Percentiles rank a stretch among this genome's conserved stretches.
Conservation (phyloP, 2,113 vertebrate species). For the Tympanuchus pallidicinctus region DNA sequence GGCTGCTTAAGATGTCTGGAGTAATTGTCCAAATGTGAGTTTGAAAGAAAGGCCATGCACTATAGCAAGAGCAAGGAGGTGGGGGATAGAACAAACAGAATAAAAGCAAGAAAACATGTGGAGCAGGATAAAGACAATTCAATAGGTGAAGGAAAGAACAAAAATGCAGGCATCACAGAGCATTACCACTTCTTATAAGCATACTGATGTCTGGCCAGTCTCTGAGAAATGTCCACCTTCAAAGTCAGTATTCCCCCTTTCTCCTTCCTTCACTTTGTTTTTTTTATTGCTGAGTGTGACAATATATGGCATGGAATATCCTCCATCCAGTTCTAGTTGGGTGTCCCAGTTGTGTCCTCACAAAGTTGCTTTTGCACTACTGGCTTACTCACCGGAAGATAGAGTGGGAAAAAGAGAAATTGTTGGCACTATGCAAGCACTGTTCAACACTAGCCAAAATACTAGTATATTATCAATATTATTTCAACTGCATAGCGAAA, state of each 20-base stretch:
- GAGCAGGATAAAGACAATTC: background rate
- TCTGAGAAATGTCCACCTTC: background rate
- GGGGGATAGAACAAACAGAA: background rate
- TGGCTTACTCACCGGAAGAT: background rate
- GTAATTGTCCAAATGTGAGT: background rate
- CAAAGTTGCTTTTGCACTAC: background rate
- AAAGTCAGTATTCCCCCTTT: background rate
- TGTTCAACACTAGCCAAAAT: background rate
- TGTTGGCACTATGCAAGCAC: background rate
- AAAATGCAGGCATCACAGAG: accelerated
- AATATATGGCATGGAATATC: background rate
- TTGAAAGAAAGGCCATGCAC: background rate
- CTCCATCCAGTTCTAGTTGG: background rate
- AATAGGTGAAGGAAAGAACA: background rate
- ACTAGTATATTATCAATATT: accelerated
- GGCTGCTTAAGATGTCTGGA: background rate
- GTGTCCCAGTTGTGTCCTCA: background rate
- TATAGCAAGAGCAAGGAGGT: background rate
- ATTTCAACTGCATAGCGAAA: background rate
- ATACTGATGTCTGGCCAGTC: background rate
- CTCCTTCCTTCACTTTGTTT: background rate
- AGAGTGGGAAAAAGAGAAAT: background rate
- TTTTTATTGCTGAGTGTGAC: background rate
- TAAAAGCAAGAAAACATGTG: background rate
- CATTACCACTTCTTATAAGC: background rate